phyloP scores from a whole-genome alignment of 1,140 invertebrate genomes.

The Cardiocondyla obscurior region DNA sequence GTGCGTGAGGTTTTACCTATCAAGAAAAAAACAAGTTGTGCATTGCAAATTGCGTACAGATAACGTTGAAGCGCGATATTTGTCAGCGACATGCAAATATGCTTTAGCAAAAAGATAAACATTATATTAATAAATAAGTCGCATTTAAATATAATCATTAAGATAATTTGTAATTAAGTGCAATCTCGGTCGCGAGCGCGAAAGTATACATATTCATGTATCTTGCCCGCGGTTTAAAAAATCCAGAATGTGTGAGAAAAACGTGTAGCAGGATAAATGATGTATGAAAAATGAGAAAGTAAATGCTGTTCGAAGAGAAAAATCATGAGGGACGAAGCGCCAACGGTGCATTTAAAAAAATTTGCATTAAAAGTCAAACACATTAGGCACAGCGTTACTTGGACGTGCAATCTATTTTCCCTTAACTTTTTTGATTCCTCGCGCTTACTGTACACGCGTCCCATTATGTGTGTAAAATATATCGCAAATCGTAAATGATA shows the following conservation, averaged over 20 bases:
- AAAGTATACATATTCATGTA: background rate
- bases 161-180: background rate
- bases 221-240: background rate
- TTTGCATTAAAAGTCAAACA: background rate
- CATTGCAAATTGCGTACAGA: no score
- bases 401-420: background rate
- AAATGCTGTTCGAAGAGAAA: no score
- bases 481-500: conserved; percentile 27
- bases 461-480: no score
- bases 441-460: background rate
- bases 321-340: no score
- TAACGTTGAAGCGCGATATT: no score
- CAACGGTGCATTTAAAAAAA: background rate
- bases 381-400: background rate
- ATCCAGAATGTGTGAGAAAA: background rate
- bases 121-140: background rate
- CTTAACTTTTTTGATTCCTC: background rate
- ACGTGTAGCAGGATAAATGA: background rate
- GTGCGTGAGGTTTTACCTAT: no score
- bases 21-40: no score
- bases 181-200: background rate
- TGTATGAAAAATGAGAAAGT: background rate
- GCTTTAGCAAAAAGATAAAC: no score
- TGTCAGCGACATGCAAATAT: background rate
- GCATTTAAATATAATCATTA: background rate